phyloP scores from a whole-genome alignment of 2,888 invertebrate species.

The Ernsta delagoae region DNA sequence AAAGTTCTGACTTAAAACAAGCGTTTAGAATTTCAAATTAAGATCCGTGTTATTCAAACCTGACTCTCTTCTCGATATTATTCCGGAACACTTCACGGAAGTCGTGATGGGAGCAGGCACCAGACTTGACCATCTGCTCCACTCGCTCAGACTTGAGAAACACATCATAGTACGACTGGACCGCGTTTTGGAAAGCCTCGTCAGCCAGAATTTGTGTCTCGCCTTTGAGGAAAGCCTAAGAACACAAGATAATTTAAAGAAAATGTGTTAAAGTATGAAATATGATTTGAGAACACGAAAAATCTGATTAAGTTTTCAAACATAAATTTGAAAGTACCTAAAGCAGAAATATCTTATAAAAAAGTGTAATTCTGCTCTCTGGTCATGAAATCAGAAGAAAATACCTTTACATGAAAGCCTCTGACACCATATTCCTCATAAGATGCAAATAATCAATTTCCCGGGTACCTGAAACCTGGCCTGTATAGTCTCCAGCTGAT shows the following conservation, averaged over 20 bases:
- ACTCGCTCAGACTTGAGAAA: constrained; percentile 99
- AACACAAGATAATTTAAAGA: not conserved
- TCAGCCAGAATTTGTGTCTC: constrained; percentile 99
- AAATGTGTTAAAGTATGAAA: too few species aligned
- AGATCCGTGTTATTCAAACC: constrained; percentile 74
- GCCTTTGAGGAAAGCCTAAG: constrained; percentile 96
- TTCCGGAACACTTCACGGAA: constrained; percentile 98
- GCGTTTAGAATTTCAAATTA: not conserved
- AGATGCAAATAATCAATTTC: not conserved
- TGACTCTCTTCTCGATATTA: constrained; percentile 99
- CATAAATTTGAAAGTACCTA: too few species aligned
- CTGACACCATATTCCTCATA: too few species aligned
- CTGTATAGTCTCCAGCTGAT: constrained; percentile 97
- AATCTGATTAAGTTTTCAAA: too few species aligned
- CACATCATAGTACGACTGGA: constrained; percentile 97
- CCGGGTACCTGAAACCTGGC: constrained; percentile 94
- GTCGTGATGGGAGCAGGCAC: constrained; percentile 99
- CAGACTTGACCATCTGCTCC: constrained; percentile 89
- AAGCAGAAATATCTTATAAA: too few species aligned
- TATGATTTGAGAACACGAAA: too few species aligned
- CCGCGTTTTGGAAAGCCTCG: constrained; percentile 99
- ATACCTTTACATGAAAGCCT: too few species aligned
- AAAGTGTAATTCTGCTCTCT: too few species aligned
- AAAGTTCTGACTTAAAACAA: too few species aligned
- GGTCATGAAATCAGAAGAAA: too few species aligned